Evolutionary conservation across 2,888 invertebrate species (phyloP), one percentile per base, ranked within the genome.

Genomic region (Cheilosia impressa): DNA sequence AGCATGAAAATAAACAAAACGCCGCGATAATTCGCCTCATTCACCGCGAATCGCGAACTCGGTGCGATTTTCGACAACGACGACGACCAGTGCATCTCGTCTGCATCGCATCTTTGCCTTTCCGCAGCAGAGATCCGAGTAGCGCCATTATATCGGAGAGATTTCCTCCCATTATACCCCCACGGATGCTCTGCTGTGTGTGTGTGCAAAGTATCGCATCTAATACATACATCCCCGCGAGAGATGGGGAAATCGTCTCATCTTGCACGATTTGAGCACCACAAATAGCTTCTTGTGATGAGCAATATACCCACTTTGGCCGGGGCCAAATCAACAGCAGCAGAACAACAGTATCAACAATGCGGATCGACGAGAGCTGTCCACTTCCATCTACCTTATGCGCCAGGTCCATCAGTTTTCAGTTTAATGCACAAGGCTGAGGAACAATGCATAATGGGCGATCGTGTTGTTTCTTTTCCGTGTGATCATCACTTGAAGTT

Each of bases 1-100:
- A 92, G 92, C 90, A 90, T 91, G 89, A 92, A 92, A 92, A 92
- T 92, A 92, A 92, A 92, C 92, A 92, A 92, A 92, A 91, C 90
- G 90, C 90, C 90, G 91, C 84, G 88, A 79, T 85, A 87, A 84
- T 84, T 84, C 80, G 85, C 80, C 72, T 76, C 72, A 52, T 77
- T 81, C 87, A 72, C 53, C 53, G 80, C 69, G 58, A 55, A 57
- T 27, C 62, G 62, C 57, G 22, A 77, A 53, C 75, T 68, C 45
- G 69, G 69, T 31, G 53, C 65, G 80, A 76, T 76, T 79, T 65
- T 80, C 72, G 69, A 76, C 55, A 13, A 52, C 13, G 52, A 52
- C 47, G 47, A 52, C 22, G 19, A 50, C 53, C 69, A 81, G 71
- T 76, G 79, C 87, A 88, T 87, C 75, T 58, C 55, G 71, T 84